phyloP scores from a whole-genome alignment of 2,113 vertebrate genomes.

The Diadophis punctatus region DNA sequence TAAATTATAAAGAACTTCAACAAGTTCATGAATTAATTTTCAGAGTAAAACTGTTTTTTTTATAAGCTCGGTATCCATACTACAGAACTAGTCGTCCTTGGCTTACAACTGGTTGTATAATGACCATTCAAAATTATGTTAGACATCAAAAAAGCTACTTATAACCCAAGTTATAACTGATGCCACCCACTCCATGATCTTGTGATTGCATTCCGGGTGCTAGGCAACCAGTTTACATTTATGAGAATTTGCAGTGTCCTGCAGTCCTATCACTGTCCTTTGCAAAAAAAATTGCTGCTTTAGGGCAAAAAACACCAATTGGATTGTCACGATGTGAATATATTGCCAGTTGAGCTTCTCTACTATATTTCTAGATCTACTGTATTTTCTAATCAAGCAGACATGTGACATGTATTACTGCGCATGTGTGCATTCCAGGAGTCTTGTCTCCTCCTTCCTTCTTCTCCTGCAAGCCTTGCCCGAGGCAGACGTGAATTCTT shows the following conservation, averaged over 20 bases:
- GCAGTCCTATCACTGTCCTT: too few species aligned
- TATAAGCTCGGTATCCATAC: background rate
- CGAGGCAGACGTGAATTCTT: too few species aligned
- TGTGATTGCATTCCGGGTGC: background rate
- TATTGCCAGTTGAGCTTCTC: too few species aligned
- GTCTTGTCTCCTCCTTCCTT: too few species aligned
- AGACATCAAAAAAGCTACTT: background rate
- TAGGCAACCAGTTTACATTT: too few species aligned
- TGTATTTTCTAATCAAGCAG: too few species aligned
- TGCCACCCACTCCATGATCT: background rate
- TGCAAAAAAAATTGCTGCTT: background rate
- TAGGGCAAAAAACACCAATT: background rate
- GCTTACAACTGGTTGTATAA: background rate
- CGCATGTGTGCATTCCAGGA: too few species aligned
- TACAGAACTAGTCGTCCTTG: background rate
- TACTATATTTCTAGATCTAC: too few species aligned
- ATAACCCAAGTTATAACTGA: background rate
- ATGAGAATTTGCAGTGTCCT: too few species aligned
- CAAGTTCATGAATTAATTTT: background rate
- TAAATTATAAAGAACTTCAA: background rate
- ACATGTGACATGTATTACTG: too few species aligned
- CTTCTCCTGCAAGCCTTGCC: too few species aligned
- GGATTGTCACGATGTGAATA: too few species aligned
- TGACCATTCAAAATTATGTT: background rate
- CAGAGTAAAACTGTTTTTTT: background rate